Base-by-base conservation (phyloP, 2,797 vertebrate species). In the Podarcis siculus region DNA sequence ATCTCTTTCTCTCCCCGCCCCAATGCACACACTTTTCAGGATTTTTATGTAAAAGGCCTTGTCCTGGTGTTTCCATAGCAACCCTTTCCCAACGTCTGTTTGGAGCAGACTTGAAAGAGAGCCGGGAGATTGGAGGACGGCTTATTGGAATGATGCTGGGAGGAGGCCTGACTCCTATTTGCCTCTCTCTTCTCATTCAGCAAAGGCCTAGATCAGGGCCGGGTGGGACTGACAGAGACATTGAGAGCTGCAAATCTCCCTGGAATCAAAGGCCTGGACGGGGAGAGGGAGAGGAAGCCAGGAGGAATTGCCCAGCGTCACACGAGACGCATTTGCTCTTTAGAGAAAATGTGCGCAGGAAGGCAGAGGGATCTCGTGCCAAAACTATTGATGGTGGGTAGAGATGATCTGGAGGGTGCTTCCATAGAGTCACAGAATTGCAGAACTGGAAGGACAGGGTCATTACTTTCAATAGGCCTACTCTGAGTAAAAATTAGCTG, bases 221-320 rank as follows among this genome's bases (percentile, higher is more conserved):
- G n/a, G 76, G 27, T 49, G 27, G 45, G 5, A 27, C 42, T 25
- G 15, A 85, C 89, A 93, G 92, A 94, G 94, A 92, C 92, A 87
- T 90, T 94, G 90, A 93, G 93, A 92, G 92, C 92, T 92, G 89
- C 0, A 0, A 42, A 79, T 90, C 92, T 92, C 90, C 89, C 93
- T 93, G 92, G 39, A 85, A 89, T 83, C 86, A 32, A 92, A 91
- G 87, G 87, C 83, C 90, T 93, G 93, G 72, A 91, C 76, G 88
- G 88, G 67, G 89, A 89, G 90, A 88, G 67, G 3, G 90, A 80
- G 72, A 27, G 32, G 35, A 35, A 84, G 23, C 1, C 8, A 27
- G 12, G 13, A 30, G 30, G 89, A 88, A 69, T 4, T n/a, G 25
- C 32, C 35, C 89, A 81, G 83, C 0, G 0, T 77, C 75, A 45